A percentile compares a stretch with the other conserved stretches of the same genome.
phyloP scores from a whole-genome alignment of 2,888 invertebrate species.

The Cantharis rufa region DNA sequence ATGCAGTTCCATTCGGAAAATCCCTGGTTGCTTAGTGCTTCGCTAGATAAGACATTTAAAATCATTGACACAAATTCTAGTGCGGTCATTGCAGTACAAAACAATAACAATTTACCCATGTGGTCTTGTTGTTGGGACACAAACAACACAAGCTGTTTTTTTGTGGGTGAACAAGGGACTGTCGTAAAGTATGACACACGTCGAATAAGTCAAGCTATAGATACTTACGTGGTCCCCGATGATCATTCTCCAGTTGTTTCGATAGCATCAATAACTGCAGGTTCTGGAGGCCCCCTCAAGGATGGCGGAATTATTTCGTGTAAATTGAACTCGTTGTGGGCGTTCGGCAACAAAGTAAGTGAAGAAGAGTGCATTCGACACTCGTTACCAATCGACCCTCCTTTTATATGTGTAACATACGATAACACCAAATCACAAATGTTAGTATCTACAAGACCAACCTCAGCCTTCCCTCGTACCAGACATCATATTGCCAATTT shows the following conservation, averaged over 20 bases:
- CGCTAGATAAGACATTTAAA: constrained; percentile 75
- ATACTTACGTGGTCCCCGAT: constrained; percentile 48
- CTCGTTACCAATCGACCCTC: constrained; percentile 69
- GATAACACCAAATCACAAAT: constrained; percentile 67
- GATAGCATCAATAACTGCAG: constrained; percentile 59
- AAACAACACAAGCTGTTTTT: constrained; percentile 69
- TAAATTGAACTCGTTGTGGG: constrained; percentile 72
- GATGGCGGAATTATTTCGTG: constrained; percentile 73
- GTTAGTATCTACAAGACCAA: constrained; percentile 73
- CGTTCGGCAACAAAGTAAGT: constrained; percentile 59
- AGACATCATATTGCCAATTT: constrained; percentile 62
- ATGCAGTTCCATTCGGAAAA: constrained; percentile 72
- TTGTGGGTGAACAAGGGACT: constrained; percentile 76
- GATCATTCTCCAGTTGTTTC: constrained; percentile 77
- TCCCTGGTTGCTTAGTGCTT: constrained; percentile 75
- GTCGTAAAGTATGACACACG: constrained; percentile 78
- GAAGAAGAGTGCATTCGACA: constrained; percentile 54
- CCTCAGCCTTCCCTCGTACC: constrained; percentile 58
- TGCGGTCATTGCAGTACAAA: constrained; percentile 59
- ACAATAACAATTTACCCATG: constrained; percentile 62
- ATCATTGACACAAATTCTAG: constrained; percentile 73
- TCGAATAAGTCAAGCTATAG: constrained; percentile 56
- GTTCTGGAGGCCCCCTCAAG: constrained; percentile 53
- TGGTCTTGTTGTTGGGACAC: constrained; percentile 91
- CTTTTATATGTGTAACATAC: constrained; percentile 75